A percentile compares a stretch with the other conserved stretches of the same genome.
Conservation (phyloP, 2,797 vertebrate species). For the Cossypha caffra region DNA sequence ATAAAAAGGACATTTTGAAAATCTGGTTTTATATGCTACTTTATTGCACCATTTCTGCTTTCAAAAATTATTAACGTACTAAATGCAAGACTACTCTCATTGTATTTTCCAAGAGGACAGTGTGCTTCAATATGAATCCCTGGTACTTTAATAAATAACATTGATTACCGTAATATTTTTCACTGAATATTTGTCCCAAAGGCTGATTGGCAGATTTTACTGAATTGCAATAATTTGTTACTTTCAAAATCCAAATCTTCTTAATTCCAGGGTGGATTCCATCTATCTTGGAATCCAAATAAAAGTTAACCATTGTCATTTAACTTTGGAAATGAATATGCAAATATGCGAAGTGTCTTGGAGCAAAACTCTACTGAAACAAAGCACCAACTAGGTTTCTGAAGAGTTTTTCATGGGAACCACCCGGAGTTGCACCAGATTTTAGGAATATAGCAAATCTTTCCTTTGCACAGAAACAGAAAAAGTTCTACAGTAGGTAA, state of each 20-base stretch:
- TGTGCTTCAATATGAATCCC: not conserved
- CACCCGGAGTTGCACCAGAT: not conserved
- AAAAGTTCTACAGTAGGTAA: not conserved
- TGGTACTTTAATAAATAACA: not conserved
- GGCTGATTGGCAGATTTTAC: not conserved
- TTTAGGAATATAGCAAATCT: not conserved
- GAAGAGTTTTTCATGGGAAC: not conserved
- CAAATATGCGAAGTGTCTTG: not conserved
- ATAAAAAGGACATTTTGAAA: not conserved
- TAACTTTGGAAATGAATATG: not conserved
- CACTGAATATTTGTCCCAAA: not conserved
- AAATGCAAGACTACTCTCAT: not conserved
- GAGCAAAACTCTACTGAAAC: not conserved
- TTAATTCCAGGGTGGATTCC: not conserved
- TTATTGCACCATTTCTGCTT: not conserved
- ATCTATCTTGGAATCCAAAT: not conserved
- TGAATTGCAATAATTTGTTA: constrained; percentile 9
- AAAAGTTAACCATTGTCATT: not conserved
- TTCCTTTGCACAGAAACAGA: not conserved
- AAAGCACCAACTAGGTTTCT: not conserved
- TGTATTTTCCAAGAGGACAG: not conserved
- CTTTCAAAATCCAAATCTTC: constrained; percentile 18
- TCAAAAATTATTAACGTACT: not conserved
- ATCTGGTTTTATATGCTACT: not conserved
- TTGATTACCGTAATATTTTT: constrained; percentile 28